Evolutionary conservation across 2,113 vertebrate genomes (phyloP), one percentile per base, ranked within the genome.

Genomic region (Corythaeola cristata): DNA sequence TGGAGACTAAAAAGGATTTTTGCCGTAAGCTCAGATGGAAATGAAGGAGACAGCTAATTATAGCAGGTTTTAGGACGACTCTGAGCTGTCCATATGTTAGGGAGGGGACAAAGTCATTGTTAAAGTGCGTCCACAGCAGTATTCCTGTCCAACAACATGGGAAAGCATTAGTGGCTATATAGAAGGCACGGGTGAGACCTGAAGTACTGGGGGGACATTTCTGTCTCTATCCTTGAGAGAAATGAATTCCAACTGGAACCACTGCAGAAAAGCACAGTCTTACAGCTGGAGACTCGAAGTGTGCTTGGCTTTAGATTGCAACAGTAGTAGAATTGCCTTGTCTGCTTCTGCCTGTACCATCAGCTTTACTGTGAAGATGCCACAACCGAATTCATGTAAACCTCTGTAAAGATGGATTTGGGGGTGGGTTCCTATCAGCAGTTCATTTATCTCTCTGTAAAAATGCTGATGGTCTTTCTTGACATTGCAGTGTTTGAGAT

Each of bases 401-500:
- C 9, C 10, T 52, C 73, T 81, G 45, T 60, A 62, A 68, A 39
- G 52, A n/a, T 71, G 58, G 84, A 32, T 82, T 8, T 83, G 49
- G 35, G 33, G 22, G 1, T 39, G 26, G 77, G 35, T 77, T 80
- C 30, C 58, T 91, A 2, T 83, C 33, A 64, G 39, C 13, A 52
- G 20, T 89, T 88, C 41, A 23, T 22, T 92, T 74, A 14, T 0
- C 23, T 89, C 26, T 11, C 35, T 82, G 22, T 76, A 24, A 41
- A 76, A 88, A 17, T 66, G 30, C 60, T 93, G 66, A 74, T 86
- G 45, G 21, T 95, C 63, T 97, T 87, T 93, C 85, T 96, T 95
- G 86, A 35, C 50, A 8, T 95, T 97, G 63, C 98, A 99, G 99
- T 99, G 88, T 99, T 99, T 98, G 99, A 99, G 97, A 99, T 99